Conservation (phyloP, 2,888 invertebrate species). For the Drosophila algonquin region DNA sequence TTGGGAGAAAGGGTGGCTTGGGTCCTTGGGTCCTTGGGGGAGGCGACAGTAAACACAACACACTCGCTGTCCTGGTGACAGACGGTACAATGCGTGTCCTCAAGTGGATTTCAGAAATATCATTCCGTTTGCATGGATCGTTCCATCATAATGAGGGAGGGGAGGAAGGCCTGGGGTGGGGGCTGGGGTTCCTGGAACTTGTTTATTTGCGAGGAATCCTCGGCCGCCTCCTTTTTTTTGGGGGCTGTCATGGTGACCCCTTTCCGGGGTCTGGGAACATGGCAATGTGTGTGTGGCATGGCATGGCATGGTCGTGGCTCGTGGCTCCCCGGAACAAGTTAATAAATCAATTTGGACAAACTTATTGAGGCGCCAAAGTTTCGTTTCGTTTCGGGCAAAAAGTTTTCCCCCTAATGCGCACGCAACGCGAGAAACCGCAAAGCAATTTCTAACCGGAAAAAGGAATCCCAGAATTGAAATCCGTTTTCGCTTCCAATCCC, state of each 20-base stretch:
- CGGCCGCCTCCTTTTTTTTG: conserved; percentile 25
- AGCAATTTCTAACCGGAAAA: conserved; percentile 36
- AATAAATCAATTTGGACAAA: conserved; percentile 79
- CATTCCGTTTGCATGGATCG: conserved; percentile 25
- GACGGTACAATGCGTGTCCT: conserved; percentile 83
- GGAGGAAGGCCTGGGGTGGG: conserved; percentile 1
- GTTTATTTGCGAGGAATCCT: conserved; percentile 69
- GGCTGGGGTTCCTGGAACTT: conserved; percentile 37
- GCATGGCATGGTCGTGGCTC: conserved; percentile 6
- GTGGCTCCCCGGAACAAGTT: conserved; percentile 53
- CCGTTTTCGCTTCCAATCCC: not conserved
- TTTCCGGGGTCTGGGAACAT: not conserved
- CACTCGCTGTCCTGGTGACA: conserved; percentile 81
- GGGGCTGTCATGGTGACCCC: conserved; percentile 73
- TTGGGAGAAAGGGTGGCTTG: not conserved
- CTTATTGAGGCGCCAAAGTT: conserved; percentile 76
- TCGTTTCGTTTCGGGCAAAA: conserved; percentile 40
- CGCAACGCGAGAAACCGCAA: conserved; percentile 76
- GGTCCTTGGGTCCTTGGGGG: not conserved
- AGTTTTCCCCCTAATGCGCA: conserved; percentile 46
- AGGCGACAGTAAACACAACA: conserved; percentile 39
- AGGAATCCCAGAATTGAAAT: not conserved
- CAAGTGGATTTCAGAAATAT: conserved; percentile 48
- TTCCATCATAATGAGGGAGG: conserved; percentile 21
- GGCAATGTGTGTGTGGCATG: conserved; percentile 4